Evolutionary conservation across 2,113 vertebrate genomes (phyloP).

Genomic region (Phyllostomus hastatus): DNA sequence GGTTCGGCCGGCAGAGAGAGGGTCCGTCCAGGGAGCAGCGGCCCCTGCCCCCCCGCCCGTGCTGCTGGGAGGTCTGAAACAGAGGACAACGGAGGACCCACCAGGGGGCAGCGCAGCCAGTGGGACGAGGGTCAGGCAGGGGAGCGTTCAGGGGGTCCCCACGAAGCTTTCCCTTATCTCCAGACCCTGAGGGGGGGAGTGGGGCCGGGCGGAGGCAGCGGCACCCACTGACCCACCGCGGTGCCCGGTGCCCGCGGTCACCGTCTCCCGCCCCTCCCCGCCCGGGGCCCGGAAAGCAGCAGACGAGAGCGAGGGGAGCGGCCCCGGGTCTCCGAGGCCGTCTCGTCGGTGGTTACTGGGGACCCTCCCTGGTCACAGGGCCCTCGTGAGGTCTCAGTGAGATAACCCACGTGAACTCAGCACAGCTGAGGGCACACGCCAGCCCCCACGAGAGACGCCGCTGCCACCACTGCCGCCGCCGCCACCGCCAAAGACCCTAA

Average conservation of each 20-base stretch:
- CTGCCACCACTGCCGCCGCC: rapidly evolving
- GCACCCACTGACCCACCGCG: not conserved
- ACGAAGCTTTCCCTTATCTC: rapidly evolving
- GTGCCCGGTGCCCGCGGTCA: not conserved
- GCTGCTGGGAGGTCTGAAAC: not conserved
- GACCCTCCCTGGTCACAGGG: not conserved
- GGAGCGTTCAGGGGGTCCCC: rapidly evolving
- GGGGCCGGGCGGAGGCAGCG: rapidly evolving
- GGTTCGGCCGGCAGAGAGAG: rapidly evolving
- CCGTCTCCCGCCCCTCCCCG: not conserved
- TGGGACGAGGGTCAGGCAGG: rapidly evolving
- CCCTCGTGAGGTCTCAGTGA: rapidly evolving
- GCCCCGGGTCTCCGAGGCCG: not conserved
- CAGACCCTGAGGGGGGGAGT: not conserved
- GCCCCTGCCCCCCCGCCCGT: rapidly evolving
- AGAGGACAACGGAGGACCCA: not conserved
- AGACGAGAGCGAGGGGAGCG: rapidly evolving
- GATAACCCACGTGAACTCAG: rapidly evolving
- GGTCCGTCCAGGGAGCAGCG: not conserved
- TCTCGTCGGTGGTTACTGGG: not conserved
- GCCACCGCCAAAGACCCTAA: not conserved
- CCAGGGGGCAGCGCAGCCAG: rapidly evolving
- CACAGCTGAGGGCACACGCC: not conserved
- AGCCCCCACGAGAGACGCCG: not conserved
- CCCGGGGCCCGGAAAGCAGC: rapidly evolving